Base-by-base conservation (phyloP, 2,797 vertebrate genomes). In the Synanceia verrucosa region DNA sequence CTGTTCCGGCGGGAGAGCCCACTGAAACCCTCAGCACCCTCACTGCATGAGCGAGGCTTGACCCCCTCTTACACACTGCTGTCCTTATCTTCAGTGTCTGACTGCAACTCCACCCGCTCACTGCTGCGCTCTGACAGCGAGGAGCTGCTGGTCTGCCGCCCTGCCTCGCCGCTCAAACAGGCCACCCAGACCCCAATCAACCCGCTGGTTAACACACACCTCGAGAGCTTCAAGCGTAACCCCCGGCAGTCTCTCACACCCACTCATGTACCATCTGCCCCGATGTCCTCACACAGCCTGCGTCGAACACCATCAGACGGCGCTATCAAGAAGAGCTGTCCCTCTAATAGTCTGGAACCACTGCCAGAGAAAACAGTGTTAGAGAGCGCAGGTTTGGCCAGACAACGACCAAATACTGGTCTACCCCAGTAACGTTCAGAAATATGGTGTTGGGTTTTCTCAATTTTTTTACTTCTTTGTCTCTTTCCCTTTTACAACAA, bases 201-300 rank as follows among this genome's bases (percentile, higher is more conserved):
- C 91, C 97, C 97, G 0, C 88, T 99, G 65, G 97, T 99, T 85
- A 97, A 99, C 79, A 94, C 95, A 43, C 96, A 95, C 83, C 92
- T 99, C 0, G 98, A 99, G 82, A 97, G 96, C 79, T 99, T 99
- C 93, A 99, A 99, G 80, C 91, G 93, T 33, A 94, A 98, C 89
- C 97, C 97, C 14, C 95, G 95, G 9, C 98, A 99, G 84, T 99
- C 98, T 24, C 94, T 99, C 70, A 99, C 98, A 5, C 98, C 98
- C 76, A 99, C 98, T 6, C 97, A 99, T 0, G 90, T 98, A 43
- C 97, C 97, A 0, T 87, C 93, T 2, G 93, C 94, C 9, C 89
- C 95, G 1, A 92, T 93, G 9, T 66, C 89, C 2, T 89, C 93
- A 4, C 94, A 92, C 0, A 82, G 88, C 66, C 94, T 99, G 63